Base-by-base conservation (phyloP, 1,140 invertebrate genomes). In the Danaus melanippus region DNA sequence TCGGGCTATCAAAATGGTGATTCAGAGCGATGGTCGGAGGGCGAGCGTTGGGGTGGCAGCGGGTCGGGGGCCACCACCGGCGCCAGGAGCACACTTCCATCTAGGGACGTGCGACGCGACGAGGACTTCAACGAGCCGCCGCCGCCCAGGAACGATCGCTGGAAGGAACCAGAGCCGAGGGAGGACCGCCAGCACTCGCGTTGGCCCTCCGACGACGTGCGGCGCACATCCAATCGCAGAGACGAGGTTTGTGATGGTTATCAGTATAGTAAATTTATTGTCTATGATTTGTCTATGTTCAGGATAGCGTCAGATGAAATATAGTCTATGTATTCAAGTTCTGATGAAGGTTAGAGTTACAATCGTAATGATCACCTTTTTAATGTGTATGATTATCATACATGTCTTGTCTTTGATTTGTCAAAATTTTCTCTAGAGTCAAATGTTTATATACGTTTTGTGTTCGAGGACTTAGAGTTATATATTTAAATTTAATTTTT, bases 101-200 rank as follows among this genome's bases (percentile, higher is more conserved):
- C 53, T 40, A 63, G 79, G 46, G 83, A 87, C 62, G 66, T 84
- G 17, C 84, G 86, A 45, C 76, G 79, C 66, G 84, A 88, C 62
- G 84, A 85, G 53, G 79, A 84, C 67, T 83, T 66, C 62, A 76
- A 83, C 67, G 83, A 86, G 65, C 80, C 85, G 52, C 86, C 84
- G 47, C 67, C 80, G 63, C 89, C 89, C 53, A 87, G 89, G 74
- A 94, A 92, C 82, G 92, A 94, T 84, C 91, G 93, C 58, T 95
- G 93, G 93, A 92, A 92, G 78, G 93, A 95, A 67, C 88, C 89
- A 66, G 89, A 89, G 70, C 84, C 81, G 68, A 75, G 86, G 75
- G 86, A 77, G 58, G 86, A 77, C 12, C 86, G 88, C 50, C 73
- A 78, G 76, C 81, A 87, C 56, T 71, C 87, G 49, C 86, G 87